phyloP scores from a whole-genome alignment of 2,888 invertebrate genomes.

The Andrena fulva region DNA sequence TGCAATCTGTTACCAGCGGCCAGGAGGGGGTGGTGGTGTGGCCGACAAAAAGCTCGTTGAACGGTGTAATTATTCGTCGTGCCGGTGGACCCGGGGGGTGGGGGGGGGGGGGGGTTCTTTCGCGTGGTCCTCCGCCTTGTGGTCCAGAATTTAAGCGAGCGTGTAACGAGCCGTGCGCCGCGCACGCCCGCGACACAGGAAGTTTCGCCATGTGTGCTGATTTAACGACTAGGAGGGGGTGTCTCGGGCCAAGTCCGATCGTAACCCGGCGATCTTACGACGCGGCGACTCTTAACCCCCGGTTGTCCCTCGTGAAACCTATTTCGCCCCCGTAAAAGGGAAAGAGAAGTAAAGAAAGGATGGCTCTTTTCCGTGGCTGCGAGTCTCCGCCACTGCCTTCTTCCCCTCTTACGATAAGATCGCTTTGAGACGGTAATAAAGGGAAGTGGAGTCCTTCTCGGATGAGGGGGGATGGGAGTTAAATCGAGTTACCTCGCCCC shows the following conservation, averaged over 20 bases:
- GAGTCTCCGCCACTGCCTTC: conserved; percentile 19
- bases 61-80: conserved; percentile 47
- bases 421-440: conserved; percentile 80
- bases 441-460: conserved; percentile 70
- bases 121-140: background rate
- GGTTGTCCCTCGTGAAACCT: conserved; percentile 46
- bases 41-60: conserved; percentile 48
- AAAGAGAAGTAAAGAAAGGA: conserved; percentile 40
- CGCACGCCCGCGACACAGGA: conserved; percentile 11
- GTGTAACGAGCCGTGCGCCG: conserved; percentile 40
- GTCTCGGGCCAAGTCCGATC: conserved; percentile 45
- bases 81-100: background rate
- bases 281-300: conserved; percentile 53
- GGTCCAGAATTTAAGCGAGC: conserved; percentile 50
- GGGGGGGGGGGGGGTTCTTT: conserved; percentile 12
- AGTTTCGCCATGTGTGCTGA: conserved; percentile 63
- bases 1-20: conserved; percentile 47
- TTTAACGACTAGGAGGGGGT: conserved; percentile 61
- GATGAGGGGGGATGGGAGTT: conserved; percentile 29
- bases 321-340: conserved; percentile 56
- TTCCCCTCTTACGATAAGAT: conserved; percentile 69
- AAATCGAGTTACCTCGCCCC: conserved; percentile 78
- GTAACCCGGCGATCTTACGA: conserved; percentile 57
- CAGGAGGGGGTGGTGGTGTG: background rate
- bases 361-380: conserved; percentile 35